These are phyloP conservation scores for Notamacropus eugenii DNA, from an alignment of 2,797 vertebrate species.

Conservation along the genomic window DNA sequence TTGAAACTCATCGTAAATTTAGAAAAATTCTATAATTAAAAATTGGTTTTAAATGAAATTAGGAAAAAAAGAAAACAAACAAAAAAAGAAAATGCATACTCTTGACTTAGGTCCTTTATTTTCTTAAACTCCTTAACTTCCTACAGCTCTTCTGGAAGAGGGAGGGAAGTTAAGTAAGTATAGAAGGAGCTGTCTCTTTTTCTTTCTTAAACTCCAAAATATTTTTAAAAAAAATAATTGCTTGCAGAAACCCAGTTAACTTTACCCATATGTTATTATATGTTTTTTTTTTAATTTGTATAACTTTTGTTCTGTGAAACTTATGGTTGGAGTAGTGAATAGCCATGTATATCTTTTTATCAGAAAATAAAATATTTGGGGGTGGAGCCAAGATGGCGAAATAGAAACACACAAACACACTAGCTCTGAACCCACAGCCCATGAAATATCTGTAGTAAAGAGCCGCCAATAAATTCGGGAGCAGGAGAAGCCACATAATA, in stretches of 20 bases:
- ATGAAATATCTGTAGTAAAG: too few species aligned
- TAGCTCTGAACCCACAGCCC: too few species aligned
- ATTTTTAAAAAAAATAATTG: not conserved
- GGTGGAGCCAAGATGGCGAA: too few species aligned
- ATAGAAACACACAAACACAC: too few species aligned
- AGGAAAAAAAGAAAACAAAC: not conserved
- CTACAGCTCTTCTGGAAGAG: not conserved
- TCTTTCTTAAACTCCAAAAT: not conserved
- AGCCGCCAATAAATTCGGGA: too few species aligned
- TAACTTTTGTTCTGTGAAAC: not conserved
- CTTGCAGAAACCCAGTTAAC: not conserved
- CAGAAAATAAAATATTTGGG: not conserved
- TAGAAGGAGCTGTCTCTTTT: not conserved
- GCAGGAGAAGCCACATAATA: too few species aligned
- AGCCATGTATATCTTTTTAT: not conserved
- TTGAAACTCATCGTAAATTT: not conserved
- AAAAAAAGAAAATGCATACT: not conserved
- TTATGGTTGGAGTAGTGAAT: not conserved
- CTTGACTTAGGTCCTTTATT: not conserved
- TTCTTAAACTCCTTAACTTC: not conserved
- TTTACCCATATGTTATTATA: not conserved
- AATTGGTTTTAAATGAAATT: not conserved
- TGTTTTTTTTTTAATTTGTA: not conserved
- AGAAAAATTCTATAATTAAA: not conserved
- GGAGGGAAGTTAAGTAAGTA: not conserved